Percentiles rank a stretch among this genome's conserved stretches.
These are phyloP conservation scores for Silurus aristotelis DNA, from an alignment of 2,797 vertebrate genomes.

Conservation along the genomic window DNA sequence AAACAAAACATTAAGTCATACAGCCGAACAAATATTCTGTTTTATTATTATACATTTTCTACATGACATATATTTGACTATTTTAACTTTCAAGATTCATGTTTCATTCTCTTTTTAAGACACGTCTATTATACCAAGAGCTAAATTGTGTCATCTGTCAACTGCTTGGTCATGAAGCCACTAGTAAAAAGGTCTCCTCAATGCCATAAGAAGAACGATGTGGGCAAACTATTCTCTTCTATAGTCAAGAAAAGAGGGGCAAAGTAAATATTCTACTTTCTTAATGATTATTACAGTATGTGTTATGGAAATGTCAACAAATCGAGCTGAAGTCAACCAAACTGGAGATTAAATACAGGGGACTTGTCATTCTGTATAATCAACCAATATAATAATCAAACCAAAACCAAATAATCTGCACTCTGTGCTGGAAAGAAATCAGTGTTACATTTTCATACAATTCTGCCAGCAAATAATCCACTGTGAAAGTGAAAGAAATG, in stretches of 20 bases:
- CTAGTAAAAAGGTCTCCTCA: neutral
- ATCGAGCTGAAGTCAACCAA: neutral
- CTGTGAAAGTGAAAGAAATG: neutral
- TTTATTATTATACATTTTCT: neutral
- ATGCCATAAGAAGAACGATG: neutral
- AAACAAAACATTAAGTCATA: neutral
- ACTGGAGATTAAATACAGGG: neutral
- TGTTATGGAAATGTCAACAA: neutral
- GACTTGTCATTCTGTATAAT: neutral
- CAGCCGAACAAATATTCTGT: neutral
- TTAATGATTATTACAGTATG: neutral
- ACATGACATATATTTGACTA: neutral
- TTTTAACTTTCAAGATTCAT: neutral
- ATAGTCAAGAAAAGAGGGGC: neutral
- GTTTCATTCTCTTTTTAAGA: neutral
- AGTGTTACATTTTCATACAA: neutral
- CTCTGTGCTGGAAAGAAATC: neutral
- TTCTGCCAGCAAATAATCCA: neutral
- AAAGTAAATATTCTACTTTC: neutral
- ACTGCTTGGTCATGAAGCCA: neutral
- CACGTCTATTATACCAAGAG: neutral
- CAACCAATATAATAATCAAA: neutral
- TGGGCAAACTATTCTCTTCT: neutral
- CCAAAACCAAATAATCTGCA: neutral
- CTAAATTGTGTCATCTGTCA: neutral